phyloP scores from a whole-genome alignment of 2,888 invertebrate genomes.

The Acrocera orbiculus region DNA sequence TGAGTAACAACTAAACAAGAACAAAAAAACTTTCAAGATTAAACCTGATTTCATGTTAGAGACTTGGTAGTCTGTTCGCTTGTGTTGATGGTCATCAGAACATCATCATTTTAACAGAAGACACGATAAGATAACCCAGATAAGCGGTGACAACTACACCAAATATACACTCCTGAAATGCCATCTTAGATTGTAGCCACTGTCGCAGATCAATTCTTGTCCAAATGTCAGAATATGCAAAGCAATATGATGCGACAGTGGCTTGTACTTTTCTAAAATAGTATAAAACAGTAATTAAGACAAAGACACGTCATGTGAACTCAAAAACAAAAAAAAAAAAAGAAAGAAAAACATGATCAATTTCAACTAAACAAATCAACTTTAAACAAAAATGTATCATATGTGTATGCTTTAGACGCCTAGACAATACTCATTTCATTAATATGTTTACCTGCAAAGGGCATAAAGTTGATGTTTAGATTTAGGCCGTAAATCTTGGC shows the following conservation, averaged over 20 bases:
- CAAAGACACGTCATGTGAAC: conserved; percentile 31
- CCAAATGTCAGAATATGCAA: too few species aligned
- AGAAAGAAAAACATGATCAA: neutral
- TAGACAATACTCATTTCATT: too few species aligned
- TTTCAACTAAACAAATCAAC: too few species aligned
- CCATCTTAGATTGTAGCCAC: conserved; percentile 7
- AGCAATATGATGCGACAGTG: neutral
- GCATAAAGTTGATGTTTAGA: too few species aligned
- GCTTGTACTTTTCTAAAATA: conserved; percentile 1
- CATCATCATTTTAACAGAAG: conserved; percentile 11
- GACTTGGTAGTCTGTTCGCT: conserved; percentile 4
- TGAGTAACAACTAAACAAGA: too few species aligned
- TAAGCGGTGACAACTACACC: conserved; percentile 10
- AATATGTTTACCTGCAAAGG: too few species aligned
- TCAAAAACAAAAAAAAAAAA: neutral
- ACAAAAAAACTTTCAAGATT: conserved; percentile 5
- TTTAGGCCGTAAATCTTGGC: too few species aligned
- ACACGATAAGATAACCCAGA: conserved; percentile 9
- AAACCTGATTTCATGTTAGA: conserved; percentile 5
- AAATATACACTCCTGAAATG: conserved; percentile 7
- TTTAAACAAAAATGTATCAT: too few species aligned
- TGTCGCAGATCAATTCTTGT: too few species aligned
- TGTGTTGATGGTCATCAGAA: conserved; percentile 11
- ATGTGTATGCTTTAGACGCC: too few species aligned
- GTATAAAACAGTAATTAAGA: conserved; percentile 17